Percentiles rank a stretch among this genome's conserved stretches.
These are phyloP conservation scores for Cheilosia soror DNA, from an alignment of 2,888 invertebrate genomes.

Conservation along the genomic window DNA sequence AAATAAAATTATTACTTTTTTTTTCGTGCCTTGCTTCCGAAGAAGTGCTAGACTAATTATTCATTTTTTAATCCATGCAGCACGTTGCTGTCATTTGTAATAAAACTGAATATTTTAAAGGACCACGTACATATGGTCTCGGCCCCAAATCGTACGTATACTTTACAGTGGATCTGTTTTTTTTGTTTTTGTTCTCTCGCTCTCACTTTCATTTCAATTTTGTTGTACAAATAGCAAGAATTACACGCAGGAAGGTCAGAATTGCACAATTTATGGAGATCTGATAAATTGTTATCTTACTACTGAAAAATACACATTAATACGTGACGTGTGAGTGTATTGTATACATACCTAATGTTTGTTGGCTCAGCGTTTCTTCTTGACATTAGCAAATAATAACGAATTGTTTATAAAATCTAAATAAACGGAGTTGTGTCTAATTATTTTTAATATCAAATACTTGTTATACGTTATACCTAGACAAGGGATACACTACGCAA, in stretches of 20 bases:
- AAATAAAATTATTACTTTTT: slow-evolving; percentile 61
- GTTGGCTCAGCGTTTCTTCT: slow-evolving; percentile 17
- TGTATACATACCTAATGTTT: slow-evolving; percentile 9
- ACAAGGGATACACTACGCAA: background rate
- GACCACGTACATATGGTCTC: slow-evolving; percentile 26
- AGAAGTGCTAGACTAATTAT: slow-evolving; percentile 61
- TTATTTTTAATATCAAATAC: slow-evolving; percentile 18
- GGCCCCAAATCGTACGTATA: slow-evolving; percentile 37
- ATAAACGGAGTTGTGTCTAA: slow-evolving; percentile 32
- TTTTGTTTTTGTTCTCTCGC: background rate
- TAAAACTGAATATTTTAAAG: slow-evolving; percentile 47
- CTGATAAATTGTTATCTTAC: slow-evolving; percentile 37
- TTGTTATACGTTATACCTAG: background rate
- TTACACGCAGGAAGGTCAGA: slow-evolving; percentile 31
- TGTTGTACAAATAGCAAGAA: slow-evolving; percentile 31
- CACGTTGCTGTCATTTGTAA: slow-evolving; percentile 64
- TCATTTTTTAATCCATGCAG: slow-evolving; percentile 66
- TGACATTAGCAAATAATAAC: slow-evolving; percentile 43
- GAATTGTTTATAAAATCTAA: slow-evolving; percentile 35
- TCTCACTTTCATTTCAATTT: slow-evolving; percentile 31
- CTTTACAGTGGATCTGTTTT: slow-evolving; percentile 17
- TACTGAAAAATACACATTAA: slow-evolving; percentile 33
- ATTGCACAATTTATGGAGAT: slow-evolving; percentile 51
- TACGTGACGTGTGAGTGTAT: slow-evolving; percentile 1
- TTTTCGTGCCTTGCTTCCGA: slow-evolving; percentile 44